Conservation (phyloP, 1,140 invertebrate species). For the Zeugodacus cucurbitae region DNA sequence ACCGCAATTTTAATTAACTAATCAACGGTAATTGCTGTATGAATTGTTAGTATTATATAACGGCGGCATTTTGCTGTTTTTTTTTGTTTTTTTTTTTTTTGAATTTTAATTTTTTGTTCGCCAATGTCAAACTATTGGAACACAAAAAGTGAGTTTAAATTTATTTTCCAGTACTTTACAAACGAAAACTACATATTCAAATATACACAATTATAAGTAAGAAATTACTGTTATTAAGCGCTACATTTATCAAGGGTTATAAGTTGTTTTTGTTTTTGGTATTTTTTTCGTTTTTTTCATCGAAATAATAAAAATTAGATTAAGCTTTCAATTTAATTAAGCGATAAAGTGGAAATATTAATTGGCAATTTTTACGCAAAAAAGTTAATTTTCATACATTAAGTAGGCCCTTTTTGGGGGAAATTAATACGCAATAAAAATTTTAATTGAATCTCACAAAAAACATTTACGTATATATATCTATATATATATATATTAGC, state of each 20-base stretch:
- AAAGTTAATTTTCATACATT: conserved; percentile 25
- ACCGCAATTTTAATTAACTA: background rate
- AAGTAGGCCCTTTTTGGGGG: background rate
- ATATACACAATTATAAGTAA: background rate
- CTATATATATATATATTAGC: background rate
- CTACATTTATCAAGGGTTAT: conserved; percentile 48
- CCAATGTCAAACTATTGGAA: background rate
- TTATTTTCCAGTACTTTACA: background rate
- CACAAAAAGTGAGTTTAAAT: background rate
- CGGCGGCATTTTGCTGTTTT: too few species aligned
- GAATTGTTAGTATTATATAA: background rate
- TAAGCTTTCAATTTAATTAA: conserved; percentile 20
- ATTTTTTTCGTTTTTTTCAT: conserved; percentile 1
- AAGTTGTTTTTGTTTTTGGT: conserved; percentile 37
- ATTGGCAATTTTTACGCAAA: conserved; percentile 25
- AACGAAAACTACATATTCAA: conserved; percentile 3
- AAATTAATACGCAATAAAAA: conserved; percentile 33
- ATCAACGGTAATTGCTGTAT: background rate
- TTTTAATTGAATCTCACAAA: conserved; percentile 31
- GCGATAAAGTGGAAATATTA: background rate
- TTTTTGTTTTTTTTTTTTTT: too few species aligned
- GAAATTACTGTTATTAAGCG: conserved; percentile 42
- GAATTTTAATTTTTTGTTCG: too few species aligned
- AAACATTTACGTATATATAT: conserved; percentile 27
- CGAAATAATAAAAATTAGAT: conserved; percentile 28